These are phyloP conservation scores for Magallana nippona DNA, from an alignment of 2,888 invertebrate species.

Conservation along the genomic window DNA sequence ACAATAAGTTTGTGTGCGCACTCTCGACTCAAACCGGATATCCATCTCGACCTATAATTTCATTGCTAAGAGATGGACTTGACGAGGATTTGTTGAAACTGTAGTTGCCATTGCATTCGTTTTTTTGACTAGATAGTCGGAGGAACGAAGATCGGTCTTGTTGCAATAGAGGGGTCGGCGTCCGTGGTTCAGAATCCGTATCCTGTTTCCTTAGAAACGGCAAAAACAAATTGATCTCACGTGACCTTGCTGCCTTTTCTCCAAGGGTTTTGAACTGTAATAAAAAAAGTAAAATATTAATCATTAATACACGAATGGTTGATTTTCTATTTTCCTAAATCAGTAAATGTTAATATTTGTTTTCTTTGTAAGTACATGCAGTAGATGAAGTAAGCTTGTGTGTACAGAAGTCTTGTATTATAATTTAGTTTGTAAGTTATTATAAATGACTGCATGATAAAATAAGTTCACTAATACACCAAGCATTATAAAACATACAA, in stretches of 20 bases:
- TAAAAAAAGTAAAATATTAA: background rate
- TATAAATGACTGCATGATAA: too few relatives aligned
- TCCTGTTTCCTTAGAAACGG: slow-evolving; percentile 38
- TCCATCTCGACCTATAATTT: background rate
- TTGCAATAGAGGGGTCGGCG: slow-evolving; percentile 46
- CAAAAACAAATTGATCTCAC: slow-evolving; percentile 38
- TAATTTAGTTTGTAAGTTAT: too few relatives aligned
- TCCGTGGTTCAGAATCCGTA: slow-evolving; percentile 38
- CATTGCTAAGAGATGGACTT: background rate
- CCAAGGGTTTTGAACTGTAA: slow-evolving; percentile 49
- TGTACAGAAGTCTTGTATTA: too few relatives aligned
- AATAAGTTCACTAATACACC: too few relatives aligned
- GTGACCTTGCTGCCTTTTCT: slow-evolving; percentile 45
- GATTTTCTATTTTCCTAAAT: too few relatives aligned
- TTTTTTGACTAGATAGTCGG: slow-evolving; percentile 4
- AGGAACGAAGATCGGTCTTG: slow-evolving; percentile 39
- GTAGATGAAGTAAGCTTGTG: too few relatives aligned
- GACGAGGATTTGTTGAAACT: background rate
- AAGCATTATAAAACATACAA: too few relatives aligned
- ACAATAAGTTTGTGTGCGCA: background rate
- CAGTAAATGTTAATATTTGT: too few relatives aligned
- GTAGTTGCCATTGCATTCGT: slow-evolving; percentile 1
- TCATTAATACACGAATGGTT: background rate
- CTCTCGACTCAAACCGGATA: background rate
- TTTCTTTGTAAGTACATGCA: too few relatives aligned